These are phyloP conservation scores for Heliconius charithonia DNA, from an alignment of 2,888 invertebrate species.

Conservation along the genomic window DNA sequence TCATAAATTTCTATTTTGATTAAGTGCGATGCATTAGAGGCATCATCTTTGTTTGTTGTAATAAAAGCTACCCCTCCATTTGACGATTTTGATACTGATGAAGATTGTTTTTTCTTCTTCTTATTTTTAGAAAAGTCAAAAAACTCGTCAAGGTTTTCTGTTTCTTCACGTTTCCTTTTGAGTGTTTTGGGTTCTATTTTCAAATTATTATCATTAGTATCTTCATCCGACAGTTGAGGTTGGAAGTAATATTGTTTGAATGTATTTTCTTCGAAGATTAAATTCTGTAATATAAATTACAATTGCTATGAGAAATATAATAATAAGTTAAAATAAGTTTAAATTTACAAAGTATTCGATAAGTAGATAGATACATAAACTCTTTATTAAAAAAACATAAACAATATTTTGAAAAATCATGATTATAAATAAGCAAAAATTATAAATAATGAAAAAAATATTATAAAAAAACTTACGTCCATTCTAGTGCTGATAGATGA, in stretches of 20 bases:
- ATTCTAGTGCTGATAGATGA: not conserved
- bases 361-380: not conserved
- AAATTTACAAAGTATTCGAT: not conserved
- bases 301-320: not conserved
- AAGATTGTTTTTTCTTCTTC: not conserved
- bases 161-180: no score
- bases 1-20: no score
- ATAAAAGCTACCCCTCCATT: not conserved
- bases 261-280: constrained; percentile 1
- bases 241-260: not conserved
- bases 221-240: not conserved
- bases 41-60: no score
- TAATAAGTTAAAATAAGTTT: not conserved
- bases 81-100: not conserved
- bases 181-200: not conserved
- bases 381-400: not conserved
- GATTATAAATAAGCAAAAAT: no score
- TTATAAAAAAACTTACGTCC: no score
- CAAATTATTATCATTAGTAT: not conserved
- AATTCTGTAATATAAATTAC: not conserved
- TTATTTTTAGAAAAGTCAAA: no score
- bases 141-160: no score
- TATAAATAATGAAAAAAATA: no score
- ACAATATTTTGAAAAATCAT: no score
- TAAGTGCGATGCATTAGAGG: no score